A percentile compares a stretch with the other conserved stretches of the same genome.
phyloP scores from a whole-genome alignment of 1,140 invertebrate species.

The Lepidurus arcticus region DNA sequence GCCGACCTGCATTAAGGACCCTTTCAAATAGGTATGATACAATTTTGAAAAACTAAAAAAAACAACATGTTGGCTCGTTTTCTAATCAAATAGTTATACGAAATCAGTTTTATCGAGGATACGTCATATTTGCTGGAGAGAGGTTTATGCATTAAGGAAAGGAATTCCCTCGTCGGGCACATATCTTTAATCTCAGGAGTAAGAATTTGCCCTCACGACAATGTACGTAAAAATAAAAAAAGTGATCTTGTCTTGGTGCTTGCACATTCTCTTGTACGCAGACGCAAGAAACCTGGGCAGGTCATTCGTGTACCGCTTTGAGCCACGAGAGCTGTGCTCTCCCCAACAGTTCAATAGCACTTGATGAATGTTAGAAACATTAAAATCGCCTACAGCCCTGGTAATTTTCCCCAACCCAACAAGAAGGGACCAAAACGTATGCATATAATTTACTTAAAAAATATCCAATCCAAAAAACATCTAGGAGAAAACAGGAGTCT shows the following conservation, averaged over 20 bases:
- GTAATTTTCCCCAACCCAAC: not conserved
- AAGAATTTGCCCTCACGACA: not conserved
- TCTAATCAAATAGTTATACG: too few relatives aligned
- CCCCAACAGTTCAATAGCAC: conserved; percentile 14
- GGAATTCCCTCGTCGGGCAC: not conserved
- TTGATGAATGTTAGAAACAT: not conserved
- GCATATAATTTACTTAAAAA: too few relatives aligned
- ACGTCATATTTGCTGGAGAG: too few relatives aligned
- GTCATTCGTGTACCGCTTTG: not conserved
- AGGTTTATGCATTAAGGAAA: too few relatives aligned
- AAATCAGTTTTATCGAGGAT: too few relatives aligned
- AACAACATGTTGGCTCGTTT: conserved; percentile 8
- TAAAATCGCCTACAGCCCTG: not conserved
- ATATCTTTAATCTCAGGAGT: not conserved
- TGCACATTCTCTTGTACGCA: too few relatives aligned
- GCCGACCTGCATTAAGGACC: conserved; percentile 52
- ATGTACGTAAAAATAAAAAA: not conserved
- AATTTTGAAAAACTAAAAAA: conserved; percentile 23
- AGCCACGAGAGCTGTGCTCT: not conserved
- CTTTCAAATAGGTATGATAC: conserved; percentile 54
- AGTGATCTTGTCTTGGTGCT: too few relatives aligned
- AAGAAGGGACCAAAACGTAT: not conserved
- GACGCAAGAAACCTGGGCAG: too few relatives aligned
- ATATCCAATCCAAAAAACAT: too few relatives aligned
- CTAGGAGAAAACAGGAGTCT: too few relatives aligned